These are phyloP conservation scores for Charanyca ferruginea DNA, from an alignment of 2,888 invertebrate genomes.

Conservation along the genomic window DNA sequence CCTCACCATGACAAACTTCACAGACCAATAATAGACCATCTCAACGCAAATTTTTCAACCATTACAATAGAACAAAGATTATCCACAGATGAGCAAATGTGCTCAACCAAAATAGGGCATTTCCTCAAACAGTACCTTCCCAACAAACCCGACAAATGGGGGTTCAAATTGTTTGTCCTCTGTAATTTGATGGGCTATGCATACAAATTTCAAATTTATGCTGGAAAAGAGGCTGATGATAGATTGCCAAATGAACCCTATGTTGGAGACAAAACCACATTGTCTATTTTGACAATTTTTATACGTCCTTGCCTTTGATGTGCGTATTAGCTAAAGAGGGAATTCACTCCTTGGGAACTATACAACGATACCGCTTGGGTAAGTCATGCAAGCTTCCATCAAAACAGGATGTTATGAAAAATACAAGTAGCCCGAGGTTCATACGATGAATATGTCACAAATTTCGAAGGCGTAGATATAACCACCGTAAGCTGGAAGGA, in stretches of 20 bases:
- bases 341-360: conserved; percentile 45
- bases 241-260: conserved; percentile 16
- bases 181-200: conserved; percentile 27
- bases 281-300: conserved; percentile 31
- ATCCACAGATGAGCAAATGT: conserved; percentile 48
- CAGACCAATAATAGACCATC: conserved; percentile 4
- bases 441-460: conserved; percentile 53
- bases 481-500: conserved; percentile 53
- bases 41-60: conserved; percentile 11
- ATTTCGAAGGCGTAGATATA: conserved; percentile 48
- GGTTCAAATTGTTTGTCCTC: conserved; percentile 65
- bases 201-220: conserved; percentile 17
- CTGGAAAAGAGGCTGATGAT: conserved; percentile 15
- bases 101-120: conserved; percentile 67
- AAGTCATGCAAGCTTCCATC: conserved; percentile 50
- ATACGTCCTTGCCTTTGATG: conserved; percentile 41
- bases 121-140: conserved; percentile 69
- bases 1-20: conserved; percentile 23
- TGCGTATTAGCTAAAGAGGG: conserved; percentile 36
- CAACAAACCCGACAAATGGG: conserved; percentile 70
- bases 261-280: conserved; percentile 24
- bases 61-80: conserved; percentile 9
- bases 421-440: conserved; percentile 39
- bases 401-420: conserved; percentile 47
- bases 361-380: conserved; percentile 52